Evolutionary conservation across 23 tunicate species (phyloP), one percentile per base, ranked within the genome.

Genomic region (Diplosoma virens): DNA sequence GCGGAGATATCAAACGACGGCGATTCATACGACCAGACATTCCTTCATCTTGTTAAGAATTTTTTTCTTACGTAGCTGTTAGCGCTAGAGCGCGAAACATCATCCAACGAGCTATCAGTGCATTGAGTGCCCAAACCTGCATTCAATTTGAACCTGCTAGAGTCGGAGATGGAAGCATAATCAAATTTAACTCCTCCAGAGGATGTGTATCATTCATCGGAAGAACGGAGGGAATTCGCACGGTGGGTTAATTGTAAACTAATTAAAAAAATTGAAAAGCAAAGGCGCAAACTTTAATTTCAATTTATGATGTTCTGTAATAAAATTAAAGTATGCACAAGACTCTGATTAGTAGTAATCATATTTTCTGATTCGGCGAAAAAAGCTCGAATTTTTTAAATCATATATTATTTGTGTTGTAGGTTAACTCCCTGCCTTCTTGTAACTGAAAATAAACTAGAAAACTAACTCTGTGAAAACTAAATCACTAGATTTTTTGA

Each of bases 121-220:
- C 68, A 1, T 1, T 76, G 3, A 3, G 32, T 30, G 25, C 80
- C 9, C 68, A 56, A 50, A 56, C 80, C 5, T 76, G 80, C 30
- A 32, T 76, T 7, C 21, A 29, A 33, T 58, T 76, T 29, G 50
- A 30, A 27, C 80, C 80, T 31, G 67, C 67, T 22, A 1, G 7
- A 23, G 50, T 33, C 17, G 80, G 80, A 3, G 80, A 76, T 35
- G 14, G 4, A 25, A 72, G 78, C 61, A 72, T 72, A 24, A 72
- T 72, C 18, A 47, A 37, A 18, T 72, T 72, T 27, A 9, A 16
- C 35, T 34, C 35, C 52, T n/a, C 52, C 5, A 17, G 18, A 2
- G 78, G 20, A 3, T 72, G 78, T 25, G 3, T n/a, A 20, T 72
- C n/a, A 4, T 72, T 72, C 22, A 25, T 72, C 22, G 78, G 78